Conservation (phyloP, 2,888 invertebrate species). For the Prenolepis imparis region DNA sequence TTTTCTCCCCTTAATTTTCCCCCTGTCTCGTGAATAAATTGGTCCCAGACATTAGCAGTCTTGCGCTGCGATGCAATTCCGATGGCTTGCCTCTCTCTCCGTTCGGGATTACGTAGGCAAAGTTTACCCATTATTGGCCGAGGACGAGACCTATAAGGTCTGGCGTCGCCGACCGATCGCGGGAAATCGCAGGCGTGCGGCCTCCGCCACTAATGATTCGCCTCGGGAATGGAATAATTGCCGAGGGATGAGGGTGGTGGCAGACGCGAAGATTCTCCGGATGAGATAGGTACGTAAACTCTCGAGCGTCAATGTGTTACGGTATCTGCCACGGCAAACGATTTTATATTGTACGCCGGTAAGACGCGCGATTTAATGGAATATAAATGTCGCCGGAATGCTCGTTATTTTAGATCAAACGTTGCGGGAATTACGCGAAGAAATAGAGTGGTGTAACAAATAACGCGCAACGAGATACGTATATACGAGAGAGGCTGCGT, state of each 20-base stretch:
- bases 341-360: conserved; percentile 42
- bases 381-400: conserved; percentile 41
- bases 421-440: conserved; percentile 27
- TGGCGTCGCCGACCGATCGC: conserved; percentile 56
- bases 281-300: background rate
- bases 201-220: conserved; percentile 18
- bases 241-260: background rate
- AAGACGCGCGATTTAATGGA: conserved; percentile 37
- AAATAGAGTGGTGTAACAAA: conserved; percentile 17
- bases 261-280: conserved; percentile 9
- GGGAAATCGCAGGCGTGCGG: conserved; percentile 56
- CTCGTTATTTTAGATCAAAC: conserved; percentile 47
- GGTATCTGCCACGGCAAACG: conserved; percentile 3
- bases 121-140: conserved; percentile 67
- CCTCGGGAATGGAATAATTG: conserved; percentile 26
- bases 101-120: conserved; percentile 40
- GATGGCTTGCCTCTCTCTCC: conserved; percentile 42
- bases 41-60: conserved; percentile 66
- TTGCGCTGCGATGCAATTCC: conserved; percentile 66
- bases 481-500: background rate
- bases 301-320: conserved; percentile 16
- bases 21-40: conserved; percentile 69
- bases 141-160: conserved; percentile 51
- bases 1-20: conserved; percentile 48
- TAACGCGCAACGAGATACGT: conserved; percentile 25